Evolutionary conservation across 2,113 vertebrate genomes (phyloP).

Genomic region (Seriola aureovittata): DNA sequence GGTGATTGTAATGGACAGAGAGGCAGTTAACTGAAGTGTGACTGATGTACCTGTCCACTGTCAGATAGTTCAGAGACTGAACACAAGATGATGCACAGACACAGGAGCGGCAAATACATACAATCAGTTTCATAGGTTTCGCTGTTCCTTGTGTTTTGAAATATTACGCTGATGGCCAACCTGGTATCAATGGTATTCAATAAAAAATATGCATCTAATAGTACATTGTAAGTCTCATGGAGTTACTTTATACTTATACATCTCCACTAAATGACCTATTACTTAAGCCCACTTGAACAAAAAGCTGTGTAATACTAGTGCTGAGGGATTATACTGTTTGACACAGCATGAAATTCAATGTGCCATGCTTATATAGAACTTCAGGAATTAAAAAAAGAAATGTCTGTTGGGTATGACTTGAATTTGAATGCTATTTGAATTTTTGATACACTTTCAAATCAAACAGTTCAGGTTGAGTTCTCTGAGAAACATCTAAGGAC

Average conservation of each 20-base stretch:
- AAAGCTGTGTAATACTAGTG: not conserved
- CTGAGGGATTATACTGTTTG: not conserved
- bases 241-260: not conserved
- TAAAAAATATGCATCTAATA: constrained; percentile 5
- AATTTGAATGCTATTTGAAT: not conserved
- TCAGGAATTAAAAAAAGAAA: not conserved
- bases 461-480: not conserved
- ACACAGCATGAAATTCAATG: not conserved
- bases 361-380: constrained; percentile 7
- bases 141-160: no score
- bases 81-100: not conserved
- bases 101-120: no score
- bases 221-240: not conserved
- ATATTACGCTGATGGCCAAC: not conserved
- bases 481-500: not conserved
- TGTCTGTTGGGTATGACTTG: not conserved
- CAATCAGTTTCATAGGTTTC: no score
- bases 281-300: not conserved
- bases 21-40: not conserved
- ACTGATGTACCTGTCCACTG: not conserved
- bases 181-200: not conserved
- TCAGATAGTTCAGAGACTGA: not conserved
- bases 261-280: not conserved
- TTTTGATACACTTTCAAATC: not conserved
- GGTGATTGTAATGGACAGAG: not conserved